These are phyloP conservation scores for Manis pentadactyla DNA, from an alignment of 2,797 vertebrate species.

Conservation along the genomic window DNA sequence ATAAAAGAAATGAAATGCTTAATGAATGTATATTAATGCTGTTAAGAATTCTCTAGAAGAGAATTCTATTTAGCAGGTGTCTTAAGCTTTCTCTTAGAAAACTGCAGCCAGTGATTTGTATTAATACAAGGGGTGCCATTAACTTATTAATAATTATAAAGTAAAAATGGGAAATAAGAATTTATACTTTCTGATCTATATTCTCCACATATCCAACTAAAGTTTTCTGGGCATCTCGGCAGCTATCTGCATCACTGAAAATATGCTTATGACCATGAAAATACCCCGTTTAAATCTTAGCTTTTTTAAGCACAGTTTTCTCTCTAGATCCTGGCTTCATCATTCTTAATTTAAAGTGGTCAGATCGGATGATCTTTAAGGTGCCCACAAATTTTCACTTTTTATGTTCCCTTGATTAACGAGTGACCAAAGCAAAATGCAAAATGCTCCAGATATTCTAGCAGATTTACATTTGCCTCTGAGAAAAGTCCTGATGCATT, in stretches of 20 bases:
- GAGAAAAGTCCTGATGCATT: not conserved
- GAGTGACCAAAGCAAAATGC: not conserved
- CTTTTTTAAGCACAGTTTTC: not conserved
- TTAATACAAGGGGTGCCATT: not conserved
- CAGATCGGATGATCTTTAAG: not conserved
- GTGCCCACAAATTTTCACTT: not conserved
- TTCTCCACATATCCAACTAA: too few relatives aligned
- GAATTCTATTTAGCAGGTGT: not conserved
- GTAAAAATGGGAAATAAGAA: not conserved
- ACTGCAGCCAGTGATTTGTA: not conserved
- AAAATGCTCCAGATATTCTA: not conserved
- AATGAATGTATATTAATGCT: not conserved
- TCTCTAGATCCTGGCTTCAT: not conserved
- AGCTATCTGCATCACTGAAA: not conserved
- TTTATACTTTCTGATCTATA: not conserved
- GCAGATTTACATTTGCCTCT: not conserved
- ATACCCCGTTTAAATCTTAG: not conserved
- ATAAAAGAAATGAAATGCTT: not conserved
- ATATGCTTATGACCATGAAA: not conserved
- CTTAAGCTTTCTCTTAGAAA: conserved; percentile 17
- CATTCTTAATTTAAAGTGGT: not conserved
- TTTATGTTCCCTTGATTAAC: not conserved
- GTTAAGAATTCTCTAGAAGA: not conserved
- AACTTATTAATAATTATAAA: not conserved
- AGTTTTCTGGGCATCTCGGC: not conserved